Conservation (phyloP, 2,797 vertebrate species). For the Perdix hodgsoniae region DNA sequence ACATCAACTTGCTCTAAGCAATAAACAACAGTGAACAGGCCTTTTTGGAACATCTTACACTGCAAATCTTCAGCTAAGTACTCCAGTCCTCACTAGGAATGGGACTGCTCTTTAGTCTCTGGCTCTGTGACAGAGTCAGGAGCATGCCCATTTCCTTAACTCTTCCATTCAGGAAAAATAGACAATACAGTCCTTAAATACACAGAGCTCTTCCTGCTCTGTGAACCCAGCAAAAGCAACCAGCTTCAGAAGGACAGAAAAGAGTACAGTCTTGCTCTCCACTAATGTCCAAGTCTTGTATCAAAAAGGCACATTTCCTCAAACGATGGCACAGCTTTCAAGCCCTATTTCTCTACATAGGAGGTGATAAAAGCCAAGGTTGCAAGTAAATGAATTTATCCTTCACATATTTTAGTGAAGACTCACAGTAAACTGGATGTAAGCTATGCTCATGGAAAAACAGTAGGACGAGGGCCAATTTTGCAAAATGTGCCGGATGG, state of each 20-base stretch:
- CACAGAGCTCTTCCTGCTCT: not conserved
- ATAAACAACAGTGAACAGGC: not conserved
- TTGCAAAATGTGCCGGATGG: not conserved
- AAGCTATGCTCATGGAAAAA: not conserved
- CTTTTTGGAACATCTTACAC: not conserved
- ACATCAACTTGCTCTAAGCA: not conserved
- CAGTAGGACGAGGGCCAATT: not conserved
- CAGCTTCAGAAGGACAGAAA: not conserved
- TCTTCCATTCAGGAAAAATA: not conserved
- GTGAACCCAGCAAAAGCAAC: not conserved
- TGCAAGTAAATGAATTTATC: not conserved
- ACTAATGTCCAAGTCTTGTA: fast-evolving
- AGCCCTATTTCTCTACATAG: not conserved
- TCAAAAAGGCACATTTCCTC: not conserved
- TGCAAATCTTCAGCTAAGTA: fast-evolving
- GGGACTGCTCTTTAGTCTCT: fast-evolving
- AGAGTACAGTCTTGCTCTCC: not conserved
- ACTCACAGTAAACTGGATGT: not conserved
- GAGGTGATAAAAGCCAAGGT: not conserved
- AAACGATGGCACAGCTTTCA: fast-evolving
- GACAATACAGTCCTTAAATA: not conserved
- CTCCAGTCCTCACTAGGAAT: fast-evolving
- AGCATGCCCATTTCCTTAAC: not conserved
- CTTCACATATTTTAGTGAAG: not conserved
- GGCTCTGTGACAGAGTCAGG: not conserved